Conservation (phyloP, 2,888 invertebrate genomes). For the Drosophila testacea region DNA sequence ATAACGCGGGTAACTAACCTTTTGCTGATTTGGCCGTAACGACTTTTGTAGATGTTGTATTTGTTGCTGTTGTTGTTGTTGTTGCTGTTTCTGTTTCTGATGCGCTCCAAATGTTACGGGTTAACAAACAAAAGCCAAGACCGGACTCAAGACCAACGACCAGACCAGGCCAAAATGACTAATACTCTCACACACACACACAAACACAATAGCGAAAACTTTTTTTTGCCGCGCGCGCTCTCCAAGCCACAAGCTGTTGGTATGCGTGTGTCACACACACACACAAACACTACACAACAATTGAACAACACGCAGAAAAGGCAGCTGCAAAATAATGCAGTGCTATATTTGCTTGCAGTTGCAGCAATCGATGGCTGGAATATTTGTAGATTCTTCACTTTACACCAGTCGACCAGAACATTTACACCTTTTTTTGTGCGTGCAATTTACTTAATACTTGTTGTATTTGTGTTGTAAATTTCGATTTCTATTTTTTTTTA, state of each 20-base stretch:
- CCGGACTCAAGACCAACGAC: conserved; percentile 67
- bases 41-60: conserved; percentile 9
- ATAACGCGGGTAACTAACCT: conserved; percentile 65
- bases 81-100: conserved; percentile 35
- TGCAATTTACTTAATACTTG: conserved; percentile 8
- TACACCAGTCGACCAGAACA: conserved; percentile 1
- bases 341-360: conserved; percentile 36
- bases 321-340: conserved; percentile 68
- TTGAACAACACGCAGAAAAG: conserved; percentile 38
- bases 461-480: conserved; percentile 20
- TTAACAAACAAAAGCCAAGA: conserved; percentile 49
- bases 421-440: neutral
- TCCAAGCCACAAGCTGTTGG: conserved; percentile 45
- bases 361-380: conserved; percentile 3
- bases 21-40: conserved; percentile 40
- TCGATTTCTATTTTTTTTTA: conserved; percentile 31
- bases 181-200: conserved; percentile 47
- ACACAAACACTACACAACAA: conserved; percentile 42
- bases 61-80: conserved; percentile 1
- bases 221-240: conserved; percentile 59
- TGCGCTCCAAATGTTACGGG: conserved; percentile 56
- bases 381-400: conserved; percentile 22
- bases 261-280: conserved; percentile 45
- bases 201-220: conserved; percentile 50
- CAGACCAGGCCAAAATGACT: conserved; percentile 60